Conservation (phyloP, 1,140 invertebrate genomes). For the Thaumatotibia leucotreta region DNA sequence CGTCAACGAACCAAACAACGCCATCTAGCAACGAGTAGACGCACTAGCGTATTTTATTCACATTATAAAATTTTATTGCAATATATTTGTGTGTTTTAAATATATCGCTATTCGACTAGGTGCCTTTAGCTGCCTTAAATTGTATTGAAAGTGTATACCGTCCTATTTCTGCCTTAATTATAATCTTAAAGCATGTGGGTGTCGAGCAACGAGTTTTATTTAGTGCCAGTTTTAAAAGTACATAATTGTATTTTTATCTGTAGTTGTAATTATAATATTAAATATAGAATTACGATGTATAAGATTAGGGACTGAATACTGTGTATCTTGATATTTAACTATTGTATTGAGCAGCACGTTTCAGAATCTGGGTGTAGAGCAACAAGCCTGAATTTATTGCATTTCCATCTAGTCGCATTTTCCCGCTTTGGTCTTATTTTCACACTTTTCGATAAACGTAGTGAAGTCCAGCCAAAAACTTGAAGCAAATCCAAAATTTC, state of each 20-base stretch:
- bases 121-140: slow-evolving; percentile 66
- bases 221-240: slow-evolving; percentile 62
- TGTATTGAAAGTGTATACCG: slow-evolving; percentile 44
- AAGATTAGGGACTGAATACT: neutral
- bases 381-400: slow-evolving; percentile 32
- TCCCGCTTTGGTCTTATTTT: slow-evolving; percentile 9
- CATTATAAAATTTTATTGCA: slow-evolving; percentile 9
- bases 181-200: slow-evolving; percentile 44
- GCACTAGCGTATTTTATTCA: slow-evolving; percentile 20
- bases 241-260: slow-evolving; percentile 27
- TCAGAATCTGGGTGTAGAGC: slow-evolving; percentile 19
- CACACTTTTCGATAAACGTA: slow-evolving; percentile 4
- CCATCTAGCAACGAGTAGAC: slow-evolving; percentile 57
- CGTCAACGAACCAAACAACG: slow-evolving; percentile 37
- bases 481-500: slow-evolving; percentile 67
- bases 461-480: slow-evolving; percentile 45
- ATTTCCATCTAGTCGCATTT: slow-evolving; percentile 70
- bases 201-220: slow-evolving; percentile 56
- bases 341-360: slow-evolving; percentile 1
- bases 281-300: neutral
- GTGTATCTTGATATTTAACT: neutral
- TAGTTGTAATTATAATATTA: slow-evolving; percentile 3
- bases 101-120: slow-evolving; percentile 27
- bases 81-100: slow-evolving; percentile 19
- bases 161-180: slow-evolving; percentile 57